These are phyloP conservation scores for Hypomesus transpacificus DNA, from an alignment of 2,113 vertebrate genomes.

Conservation along the genomic window DNA sequence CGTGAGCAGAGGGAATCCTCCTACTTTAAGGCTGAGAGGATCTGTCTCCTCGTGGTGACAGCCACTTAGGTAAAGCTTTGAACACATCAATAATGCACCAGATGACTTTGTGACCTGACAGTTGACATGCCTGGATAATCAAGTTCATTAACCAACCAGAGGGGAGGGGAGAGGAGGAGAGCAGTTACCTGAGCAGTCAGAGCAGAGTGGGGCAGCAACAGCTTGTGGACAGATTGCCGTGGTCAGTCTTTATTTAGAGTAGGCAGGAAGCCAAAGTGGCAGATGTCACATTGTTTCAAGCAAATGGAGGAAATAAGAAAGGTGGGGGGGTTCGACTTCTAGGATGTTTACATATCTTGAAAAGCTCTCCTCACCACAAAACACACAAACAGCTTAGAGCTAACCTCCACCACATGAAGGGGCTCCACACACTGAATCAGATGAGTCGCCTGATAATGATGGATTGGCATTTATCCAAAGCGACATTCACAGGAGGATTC, in stretches of 20 bases:
- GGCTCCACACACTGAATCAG: slow-evolving; percentile 24
- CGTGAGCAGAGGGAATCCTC: background rate
- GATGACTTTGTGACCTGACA: slow-evolving; percentile 19
- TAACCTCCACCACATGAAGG: slow-evolving; percentile 41
- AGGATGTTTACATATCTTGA: slow-evolving; percentile 44
- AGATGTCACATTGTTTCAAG: slow-evolving; percentile 45
- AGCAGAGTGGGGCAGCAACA: slow-evolving; percentile 12
- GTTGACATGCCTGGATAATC: background rate
- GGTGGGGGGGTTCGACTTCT: slow-evolving; percentile 7
- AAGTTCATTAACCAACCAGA: slow-evolving; percentile 3
- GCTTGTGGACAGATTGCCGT: slow-evolving; percentile 29
- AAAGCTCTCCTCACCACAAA: slow-evolving; percentile 36
- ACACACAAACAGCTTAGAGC: slow-evolving; percentile 50
- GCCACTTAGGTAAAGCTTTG: background rate
- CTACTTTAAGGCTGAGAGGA: background rate
- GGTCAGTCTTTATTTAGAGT: slow-evolving; percentile 27
- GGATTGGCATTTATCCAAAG: no score
- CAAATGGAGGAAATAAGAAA: slow-evolving; percentile 24
- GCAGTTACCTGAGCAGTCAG: background rate
- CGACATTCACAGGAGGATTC: no score
- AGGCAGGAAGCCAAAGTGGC: slow-evolving; percentile 24
- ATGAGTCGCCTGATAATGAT: no score
- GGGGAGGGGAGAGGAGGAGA: background rate
- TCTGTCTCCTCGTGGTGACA: background rate
- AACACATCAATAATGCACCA: slow-evolving; percentile 8